Evolutionary conservation across 2,888 invertebrate genomes (phyloP), one percentile per base, ranked within the genome.

Genomic region (Seira sanloemensis): DNA sequence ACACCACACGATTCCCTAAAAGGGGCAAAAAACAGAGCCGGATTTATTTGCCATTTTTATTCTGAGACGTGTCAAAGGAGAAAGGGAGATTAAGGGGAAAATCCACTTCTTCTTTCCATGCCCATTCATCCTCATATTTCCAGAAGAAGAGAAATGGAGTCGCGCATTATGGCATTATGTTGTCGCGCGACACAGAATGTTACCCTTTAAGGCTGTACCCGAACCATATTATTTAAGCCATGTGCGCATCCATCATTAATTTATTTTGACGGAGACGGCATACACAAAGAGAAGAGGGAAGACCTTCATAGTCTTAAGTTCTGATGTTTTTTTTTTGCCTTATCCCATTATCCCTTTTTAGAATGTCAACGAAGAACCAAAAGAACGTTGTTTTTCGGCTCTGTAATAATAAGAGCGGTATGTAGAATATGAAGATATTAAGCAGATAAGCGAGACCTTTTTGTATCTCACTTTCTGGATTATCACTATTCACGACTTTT

Each of bases 211-310:
- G n/a, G 37, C 37, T 37, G 12, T 37, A 37, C n/a, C n/a, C n/a
- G n/a, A n/a, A n/a, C 37, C 4, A 37, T 12, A 37, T 37, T 37
- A 37, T 12, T 67, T 82, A 71, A 82, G 72, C 82, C 76, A 82
- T 82, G 71, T 82, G 82, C 76, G 82, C 82, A 82, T 82, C 72
- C 67, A 82, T 82, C 82, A 82, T 82, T 82, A 82, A 82, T 82
- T 82, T 82, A 81, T 82, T 82, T 82, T 82, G 81, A 82, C 72
- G 82, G 72, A 27, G 37, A 71, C 78, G 78, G 78, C 78, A 78
- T 71, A 24, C 78, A 71, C 72, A 71, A 68, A 50, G 21, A 77
- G 76, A 5, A 66, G 46, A 37, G 46, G 46, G 65, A 65, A 50
- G 68, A 78, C 71, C 71, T 65, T 25, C 27, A 37, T 54, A 9